Evolutionary conservation across 2,797 vertebrate species (phyloP).

Genomic region (Gymnocypris eckloni): DNA sequence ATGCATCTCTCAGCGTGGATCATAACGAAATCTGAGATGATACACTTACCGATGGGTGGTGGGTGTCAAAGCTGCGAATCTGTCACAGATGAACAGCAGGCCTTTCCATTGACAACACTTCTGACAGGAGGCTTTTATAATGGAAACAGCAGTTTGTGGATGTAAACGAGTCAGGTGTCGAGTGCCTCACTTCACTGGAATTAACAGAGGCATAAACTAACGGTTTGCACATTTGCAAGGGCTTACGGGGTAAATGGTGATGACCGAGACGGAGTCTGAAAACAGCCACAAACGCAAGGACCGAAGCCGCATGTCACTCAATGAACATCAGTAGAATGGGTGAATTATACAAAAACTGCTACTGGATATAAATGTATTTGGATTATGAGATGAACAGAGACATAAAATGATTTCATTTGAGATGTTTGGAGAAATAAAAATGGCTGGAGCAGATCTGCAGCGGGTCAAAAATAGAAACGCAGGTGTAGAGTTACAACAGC

Average conservation of each 20-base stretch:
- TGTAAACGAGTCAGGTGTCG: neutral
- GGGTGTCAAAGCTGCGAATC: neutral
- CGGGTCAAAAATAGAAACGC: neutral
- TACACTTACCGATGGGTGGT: neutral
- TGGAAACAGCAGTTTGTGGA: neutral
- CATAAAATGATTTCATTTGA: neutral
- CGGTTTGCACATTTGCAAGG: neutral
- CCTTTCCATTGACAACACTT: neutral
- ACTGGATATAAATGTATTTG: neutral
- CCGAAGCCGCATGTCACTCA: neutral
- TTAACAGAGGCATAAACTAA: neutral
- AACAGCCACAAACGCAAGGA: neutral
- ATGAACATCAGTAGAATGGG: neutral
- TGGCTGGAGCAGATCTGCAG: neutral
- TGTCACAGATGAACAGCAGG: neutral
- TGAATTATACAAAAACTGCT: neutral
- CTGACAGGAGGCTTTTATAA: neutral
- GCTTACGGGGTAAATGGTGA: neutral
- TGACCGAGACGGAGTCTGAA: neutral
- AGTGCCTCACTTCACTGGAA: neutral
- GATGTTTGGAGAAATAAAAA: slow-evolving; percentile 11
- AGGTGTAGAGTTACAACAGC: neutral
- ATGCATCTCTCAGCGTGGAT: neutral
- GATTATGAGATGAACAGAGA: neutral
- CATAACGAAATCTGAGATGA: slow-evolving; percentile 7